Evolutionary conservation across 2,888 invertebrate species (phyloP).

Genomic region (Leptinotarsa tumamoca): DNA sequence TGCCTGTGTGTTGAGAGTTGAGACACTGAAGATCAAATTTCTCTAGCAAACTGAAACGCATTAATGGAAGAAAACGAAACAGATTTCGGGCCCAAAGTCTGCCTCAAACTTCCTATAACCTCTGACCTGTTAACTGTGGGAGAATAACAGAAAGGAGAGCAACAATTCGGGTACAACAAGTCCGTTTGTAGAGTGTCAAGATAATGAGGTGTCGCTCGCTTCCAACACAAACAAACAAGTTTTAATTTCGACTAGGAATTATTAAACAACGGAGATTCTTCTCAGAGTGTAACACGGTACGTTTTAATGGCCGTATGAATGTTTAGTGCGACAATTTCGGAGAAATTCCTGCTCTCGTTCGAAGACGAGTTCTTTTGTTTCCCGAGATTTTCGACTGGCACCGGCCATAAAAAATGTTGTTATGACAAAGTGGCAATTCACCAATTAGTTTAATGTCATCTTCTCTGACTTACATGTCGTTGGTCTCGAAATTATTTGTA

Average conservation of each 20-base stretch:
- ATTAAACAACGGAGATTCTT: conserved; percentile 10
- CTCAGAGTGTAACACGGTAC: conserved; percentile 14
- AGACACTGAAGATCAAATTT: too few relatives aligned
- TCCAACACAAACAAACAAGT: conserved; percentile 6
- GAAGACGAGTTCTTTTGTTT: neutral
- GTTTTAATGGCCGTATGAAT: conserved; percentile 12
- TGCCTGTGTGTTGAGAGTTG: too few relatives aligned
- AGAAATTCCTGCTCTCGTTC: conserved; percentile 4
- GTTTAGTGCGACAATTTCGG: neutral
- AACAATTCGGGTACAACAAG: conserved; percentile 19
- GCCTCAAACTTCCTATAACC: conserved; percentile 26
- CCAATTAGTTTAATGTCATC: conserved; percentile 9
- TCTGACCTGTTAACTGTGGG: conserved; percentile 57
- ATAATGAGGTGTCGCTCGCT: conserved; percentile 17
- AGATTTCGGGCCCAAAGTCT: neutral
- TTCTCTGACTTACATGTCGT: neutral
- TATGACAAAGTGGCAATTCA: neutral
- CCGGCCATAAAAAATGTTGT: conserved; percentile 4
- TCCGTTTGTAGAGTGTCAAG: conserved; percentile 17
- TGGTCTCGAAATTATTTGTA: neutral
- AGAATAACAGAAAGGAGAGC: conserved; percentile 34
- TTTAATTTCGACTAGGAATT: conserved; percentile 11
- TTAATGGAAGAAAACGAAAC: neutral
- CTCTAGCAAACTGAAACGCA: too few relatives aligned
- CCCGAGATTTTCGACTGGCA: neutral